Base-by-base conservation (phyloP, 2,113 vertebrate species). In the Nibea coibor region DNA sequence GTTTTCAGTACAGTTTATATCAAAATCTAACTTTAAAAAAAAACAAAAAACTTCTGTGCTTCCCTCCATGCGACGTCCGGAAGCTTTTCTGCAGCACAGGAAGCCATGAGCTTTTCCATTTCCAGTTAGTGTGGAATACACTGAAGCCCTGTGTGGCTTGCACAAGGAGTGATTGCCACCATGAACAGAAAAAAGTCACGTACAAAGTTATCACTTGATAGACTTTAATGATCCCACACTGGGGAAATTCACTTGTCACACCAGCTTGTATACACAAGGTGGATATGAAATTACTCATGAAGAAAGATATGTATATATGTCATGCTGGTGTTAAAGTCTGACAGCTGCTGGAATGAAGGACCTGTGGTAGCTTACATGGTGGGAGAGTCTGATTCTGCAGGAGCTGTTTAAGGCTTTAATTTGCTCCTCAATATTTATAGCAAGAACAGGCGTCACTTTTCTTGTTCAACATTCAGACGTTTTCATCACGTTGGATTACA, bases 401-500 rank as follows among this genome's bases (percentile, higher is more conserved):
- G 35, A 39, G 35, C 35, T 8, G 35, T 39, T 35, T 35, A 35
- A 8, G 35, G 35, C 35, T 39, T 8, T 39, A 39, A 39, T 39
- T 39, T 39, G 8, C 8, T 8, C 35, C 35, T 77, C 28, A 10
- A 9, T 45, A 31, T 71, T 61, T 12, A 47, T 39, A 35, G 24
- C 2, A 54, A 39, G 31, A 54, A 54, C n/a, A 45, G 8, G 1
- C 0, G 2, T 53, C 26, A 12, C 19, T 42, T 63, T 51, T 1
- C 15, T 17, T 12, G 22, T 35, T 48, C 5, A 47, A 2, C 20
- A 4, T 48, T n/a, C n/a, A n/a, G 66, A 61, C 74, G 53, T 68
- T 82, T 82, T 66, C 43, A 82, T 78, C 42, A 14, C 56, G 16
- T 70, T 20, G 47, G 26, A 76, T 65, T 20, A 26, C 43, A 22